phyloP scores from a whole-genome alignment of 2,113 vertebrate genomes.

The Bujurquina vittata region DNA sequence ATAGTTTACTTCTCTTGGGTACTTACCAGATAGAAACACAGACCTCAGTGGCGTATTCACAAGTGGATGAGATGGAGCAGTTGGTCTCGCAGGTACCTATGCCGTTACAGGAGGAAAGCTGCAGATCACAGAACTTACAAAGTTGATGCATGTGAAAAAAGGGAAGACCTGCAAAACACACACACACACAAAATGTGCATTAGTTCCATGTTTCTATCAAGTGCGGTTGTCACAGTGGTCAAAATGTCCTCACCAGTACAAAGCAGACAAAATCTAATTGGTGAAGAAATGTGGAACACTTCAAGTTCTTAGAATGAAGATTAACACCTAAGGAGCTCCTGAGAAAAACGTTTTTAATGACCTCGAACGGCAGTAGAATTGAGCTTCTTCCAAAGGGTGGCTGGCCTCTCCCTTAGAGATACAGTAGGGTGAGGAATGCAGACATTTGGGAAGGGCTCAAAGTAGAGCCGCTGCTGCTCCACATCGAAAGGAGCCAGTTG shows the following conservation, averaged over 20 bases:
- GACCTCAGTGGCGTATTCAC: constrained; percentile 78
- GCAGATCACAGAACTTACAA: constrained; percentile 90
- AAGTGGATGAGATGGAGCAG: constrained; percentile 87
- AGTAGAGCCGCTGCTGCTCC: no score
- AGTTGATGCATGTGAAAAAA: constrained; percentile 29
- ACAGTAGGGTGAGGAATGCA: no score
- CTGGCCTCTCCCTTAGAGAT: no score
- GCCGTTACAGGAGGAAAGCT: constrained; percentile 82
- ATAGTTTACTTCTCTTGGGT: not conserved
- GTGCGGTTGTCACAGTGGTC: not conserved
- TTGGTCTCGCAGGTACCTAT: constrained; percentile 83
- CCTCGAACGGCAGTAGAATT: no score
- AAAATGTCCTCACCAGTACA: not conserved
- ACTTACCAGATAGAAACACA: constrained; percentile 92
- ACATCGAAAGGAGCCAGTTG: no score
- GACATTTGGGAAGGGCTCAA: no score
- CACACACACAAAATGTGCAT: constrained; percentile 1
- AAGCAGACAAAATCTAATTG: not conserved
- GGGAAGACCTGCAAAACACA: constrained; percentile 45
- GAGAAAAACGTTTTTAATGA: no score
- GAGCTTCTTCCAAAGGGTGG: no score
- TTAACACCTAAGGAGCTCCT: no score
- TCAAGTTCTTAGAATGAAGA: no score
- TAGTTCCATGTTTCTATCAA: not conserved
- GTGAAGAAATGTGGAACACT: no score